Base-by-base conservation (phyloP, 2,888 invertebrate genomes). In the Papilio elwesi region DNA sequence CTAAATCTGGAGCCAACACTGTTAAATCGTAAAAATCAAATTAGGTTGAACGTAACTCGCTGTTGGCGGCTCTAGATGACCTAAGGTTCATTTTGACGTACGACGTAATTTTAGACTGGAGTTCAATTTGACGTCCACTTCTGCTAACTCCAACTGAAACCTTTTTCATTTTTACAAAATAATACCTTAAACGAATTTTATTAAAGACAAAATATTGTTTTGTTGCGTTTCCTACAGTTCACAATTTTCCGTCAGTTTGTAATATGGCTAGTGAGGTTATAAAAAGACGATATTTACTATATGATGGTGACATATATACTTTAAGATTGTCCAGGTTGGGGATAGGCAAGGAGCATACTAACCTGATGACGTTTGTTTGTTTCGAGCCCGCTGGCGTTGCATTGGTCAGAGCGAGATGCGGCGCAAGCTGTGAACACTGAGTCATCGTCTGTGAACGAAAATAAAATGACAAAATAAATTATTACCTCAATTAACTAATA, bases 361-460 rank as follows among this genome's bases (percentile, higher is more conserved):
- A 91, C 92, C 66, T 89, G 86, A 67, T 87, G 85, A 4, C 51
- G 55, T 80, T 90, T 88, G 36, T 82, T 78, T 1, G 88, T 66
- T 12, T 86, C 84, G 0, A 88, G 85, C 53, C 89, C 88, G 73
- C 86, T 88, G n/a, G 87, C 85, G 3, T 86, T 83, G 0, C 86
- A 79, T 15, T 86, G 86, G 3, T 82, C 83, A 11, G 76, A 76
- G 12, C 81, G 78, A 0, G 85, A 76, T 4, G 87, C 87, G 76
- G 92, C 89, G 76, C 93, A 93, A 5, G 88, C 88, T 7, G 84
- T 86, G 74, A 93, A 92, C 47, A 92, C 85, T 0, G 92, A 89
- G 64, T 93, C 93, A 74, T 93, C 93, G 75, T 93, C 93, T 93
- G 78, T 15, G 72, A 70, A 74, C 11, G 7, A 73, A 55, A 38